Evolutionary conservation across 2,113 vertebrate genomes (phyloP).

Genomic region (Felis catus): DNA sequence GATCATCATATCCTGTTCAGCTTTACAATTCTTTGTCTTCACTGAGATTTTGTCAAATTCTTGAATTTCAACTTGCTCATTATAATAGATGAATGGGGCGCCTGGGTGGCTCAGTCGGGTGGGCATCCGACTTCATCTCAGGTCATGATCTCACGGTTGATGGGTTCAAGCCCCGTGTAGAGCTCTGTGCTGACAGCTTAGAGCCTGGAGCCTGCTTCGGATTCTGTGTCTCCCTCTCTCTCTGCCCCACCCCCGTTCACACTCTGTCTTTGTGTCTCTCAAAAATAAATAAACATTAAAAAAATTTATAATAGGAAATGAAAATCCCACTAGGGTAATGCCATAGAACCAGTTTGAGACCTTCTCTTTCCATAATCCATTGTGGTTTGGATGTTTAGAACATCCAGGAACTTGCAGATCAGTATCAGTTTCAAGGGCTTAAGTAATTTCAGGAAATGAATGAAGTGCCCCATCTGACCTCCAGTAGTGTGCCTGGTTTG

Average conservation of each 20-base stretch:
- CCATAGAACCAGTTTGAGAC: neutral
- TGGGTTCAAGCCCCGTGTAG: no score
- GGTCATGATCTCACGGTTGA: no score
- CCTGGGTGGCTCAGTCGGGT: no score
- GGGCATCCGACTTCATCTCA: no score
- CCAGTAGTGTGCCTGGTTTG: neutral
- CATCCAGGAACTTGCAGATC: neutral
- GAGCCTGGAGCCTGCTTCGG: no score
- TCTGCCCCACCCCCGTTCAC: no score
- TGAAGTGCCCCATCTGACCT: neutral
- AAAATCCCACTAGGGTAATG: neutral
- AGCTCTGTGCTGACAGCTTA: no score
- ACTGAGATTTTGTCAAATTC: neutral
- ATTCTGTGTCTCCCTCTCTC: no score
- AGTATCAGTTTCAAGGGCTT: neutral
- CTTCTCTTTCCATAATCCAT: neutral
- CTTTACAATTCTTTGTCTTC: neutral
- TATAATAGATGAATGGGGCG: neutral
- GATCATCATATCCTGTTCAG: neutral
- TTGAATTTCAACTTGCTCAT: conserved; percentile 31
- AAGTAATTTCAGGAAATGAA: conserved; percentile 39
- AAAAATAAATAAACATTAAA: no score
- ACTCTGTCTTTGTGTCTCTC: no score
- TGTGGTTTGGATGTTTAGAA: conserved; percentile 14
- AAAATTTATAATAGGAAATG: neutral